Percentiles rank a stretch among this genome's conserved stretches.
Evolutionary conservation across 2,888 invertebrate species (phyloP).

Genomic region (Carcina quercana): DNA sequence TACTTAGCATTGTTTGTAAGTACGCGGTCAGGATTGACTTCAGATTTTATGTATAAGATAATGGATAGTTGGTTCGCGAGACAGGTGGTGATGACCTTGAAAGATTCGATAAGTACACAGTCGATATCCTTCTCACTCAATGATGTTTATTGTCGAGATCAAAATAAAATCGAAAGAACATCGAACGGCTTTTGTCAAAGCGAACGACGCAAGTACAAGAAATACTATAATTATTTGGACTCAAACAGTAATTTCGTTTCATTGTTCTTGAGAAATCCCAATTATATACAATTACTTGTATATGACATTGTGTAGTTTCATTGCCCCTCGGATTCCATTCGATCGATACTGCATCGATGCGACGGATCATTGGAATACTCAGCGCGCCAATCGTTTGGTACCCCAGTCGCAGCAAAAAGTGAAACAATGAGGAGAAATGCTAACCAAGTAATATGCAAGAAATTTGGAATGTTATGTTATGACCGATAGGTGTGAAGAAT

Average conservation of each 20-base stretch:
- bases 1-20: too few relatives aligned
- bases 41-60: conserved; percentile 26
- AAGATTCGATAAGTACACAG: background rate
- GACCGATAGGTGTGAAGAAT: conserved; percentile 48
- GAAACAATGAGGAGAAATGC: conserved; percentile 52
- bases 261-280: conserved; percentile 72
- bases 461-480: conserved; percentile 25
- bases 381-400: conserved; percentile 33
- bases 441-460: conserved; percentile 31
- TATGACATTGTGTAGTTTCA: conserved; percentile 62
- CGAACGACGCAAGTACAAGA: conserved; percentile 40
- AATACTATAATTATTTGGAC: conserved; percentile 63
- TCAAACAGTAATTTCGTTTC: conserved; percentile 66
- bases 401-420: conserved; percentile 45
- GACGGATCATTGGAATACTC: conserved; percentile 46
- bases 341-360: conserved; percentile 63
- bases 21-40: too few relatives aligned
- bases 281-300: conserved; percentile 72
- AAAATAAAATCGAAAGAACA: conserved; percentile 36
- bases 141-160: conserved; percentile 4
- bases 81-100: conserved; percentile 6
- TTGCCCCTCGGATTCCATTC: conserved; percentile 38
- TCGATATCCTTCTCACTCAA: conserved; percentile 2
- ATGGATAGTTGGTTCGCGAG: conserved; percentile 5
- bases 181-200: conserved; percentile 56